Evolutionary conservation across 2,797 vertebrate genomes (phyloP), one percentile per base, ranked within the genome.

Genomic region (Acanthis flammea): DNA sequence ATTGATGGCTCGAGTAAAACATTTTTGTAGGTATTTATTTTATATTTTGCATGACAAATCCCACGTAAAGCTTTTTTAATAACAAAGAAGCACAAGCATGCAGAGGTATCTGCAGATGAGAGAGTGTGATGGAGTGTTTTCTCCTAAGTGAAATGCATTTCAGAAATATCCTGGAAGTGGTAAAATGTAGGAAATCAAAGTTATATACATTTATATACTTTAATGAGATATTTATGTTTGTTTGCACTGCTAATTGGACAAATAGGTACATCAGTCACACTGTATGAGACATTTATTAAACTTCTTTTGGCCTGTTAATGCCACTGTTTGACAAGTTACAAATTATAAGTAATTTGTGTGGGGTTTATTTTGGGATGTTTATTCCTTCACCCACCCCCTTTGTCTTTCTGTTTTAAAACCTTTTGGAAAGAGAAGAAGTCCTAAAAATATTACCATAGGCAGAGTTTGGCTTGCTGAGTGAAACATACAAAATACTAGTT

Each of bases 11-110:
- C 3, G 13, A 86, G 27, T 93, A 75, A 90, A 93, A 75, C 53
- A 57, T 71, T 87, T 88, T 71, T 78, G 37, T 72, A 77, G 72
- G 42, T 63, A 62, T 78, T 95, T 81, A 62, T 80, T 95, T 96
- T 91, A 24, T 70, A 67, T 93, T 93, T 94, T 94, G 42, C 37
- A 3, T 93, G 65, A 73, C 63, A 90, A 95, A 92, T 76, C 23
- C 58, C 9, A 25, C 15, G 2, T 79, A 83, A 86, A 85, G 39
- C 21, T 61, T 80, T 96, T 27, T 41, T 67, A 90, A 48, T 66
- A 92, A 73, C 53, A 48, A 91, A 79, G 37, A 70, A 54, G 48
- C 24, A 50, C 14, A 65, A 61, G 23, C 1, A 0, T 78, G 16
- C 31, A 62, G 42, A 55, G 41, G 17, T 33, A 19, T 82, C 61